Evolutionary conservation across 2,888 invertebrate species (phyloP), one percentile per base, ranked within the genome.

Genomic region (Eugnorisma glareosa): DNA sequence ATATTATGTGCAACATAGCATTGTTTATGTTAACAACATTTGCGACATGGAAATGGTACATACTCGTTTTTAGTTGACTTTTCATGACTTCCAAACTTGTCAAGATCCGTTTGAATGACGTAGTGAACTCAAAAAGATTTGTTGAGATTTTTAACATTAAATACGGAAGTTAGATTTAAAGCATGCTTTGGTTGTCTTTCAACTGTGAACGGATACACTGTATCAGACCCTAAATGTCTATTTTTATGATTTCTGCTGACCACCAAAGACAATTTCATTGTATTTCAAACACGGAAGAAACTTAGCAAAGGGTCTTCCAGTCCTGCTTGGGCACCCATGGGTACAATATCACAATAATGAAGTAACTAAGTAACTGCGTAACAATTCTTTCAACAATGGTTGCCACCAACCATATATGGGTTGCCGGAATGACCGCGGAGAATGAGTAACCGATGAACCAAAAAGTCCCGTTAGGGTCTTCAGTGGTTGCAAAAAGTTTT

Each of bases 391-490:
- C 31, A 84, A 84, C 80, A 81, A 79, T 84, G 72, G 81, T 13
- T 21, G 18, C 70, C 15, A 67, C 18, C 45, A 21, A 35, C 82
- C 82, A 28, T 85, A 72, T 72, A 85, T 15, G 68, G 76, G 81
- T 11, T 15, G 18, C 28, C n/a, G 15, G 31, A 81, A 84, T 67
- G 69, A 45, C 68, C 48, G 57, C 31, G 59, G 4, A 18, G 63
- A 69, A 61, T 82, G 74, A 84, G 69, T 74, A 82, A 85, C 48
- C 40, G 24, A 43, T 64, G 81, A 81, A 85, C 68, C 68, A 69
- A 82, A 82, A 72, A 61, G n/a, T 43, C 40, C 85, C 76, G 85
- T 69, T 81, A 68, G 3, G 15, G 21, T n/a, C 45, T 48, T 63
- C 18, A 83, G 15, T 43, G n/a, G 18, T 67, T 40, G 76, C 71